These are phyloP conservation scores for Epizoanthus scotinus DNA, from an alignment of 92 coral and sea anemone species.

Conservation along the genomic window DNA sequence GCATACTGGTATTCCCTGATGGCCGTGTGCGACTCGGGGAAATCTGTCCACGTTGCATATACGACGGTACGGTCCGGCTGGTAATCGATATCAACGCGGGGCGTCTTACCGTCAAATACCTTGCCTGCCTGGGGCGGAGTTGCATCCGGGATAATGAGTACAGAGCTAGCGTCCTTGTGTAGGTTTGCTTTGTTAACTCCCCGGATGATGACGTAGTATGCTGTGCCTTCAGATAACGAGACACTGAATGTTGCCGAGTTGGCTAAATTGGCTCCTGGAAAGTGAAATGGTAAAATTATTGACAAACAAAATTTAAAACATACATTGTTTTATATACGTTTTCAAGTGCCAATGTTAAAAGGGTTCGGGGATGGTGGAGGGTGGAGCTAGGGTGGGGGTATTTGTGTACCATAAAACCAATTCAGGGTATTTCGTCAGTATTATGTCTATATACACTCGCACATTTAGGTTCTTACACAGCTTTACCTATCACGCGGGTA, in stretches of 20 bases:
- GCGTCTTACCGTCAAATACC: constrained; percentile 77
- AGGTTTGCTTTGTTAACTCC: constrained; percentile 78
- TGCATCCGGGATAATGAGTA: constrained; percentile 66
- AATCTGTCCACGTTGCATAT: constrained; percentile 77
- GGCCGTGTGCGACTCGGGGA: constrained; percentile 64
- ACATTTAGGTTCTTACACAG: too few species aligned
- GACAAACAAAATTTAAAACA: too few species aligned
- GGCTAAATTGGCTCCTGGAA: constrained; percentile 67
- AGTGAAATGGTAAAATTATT: constrained; percentile 6
- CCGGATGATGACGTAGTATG: constrained; percentile 71
- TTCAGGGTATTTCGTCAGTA: too few species aligned
- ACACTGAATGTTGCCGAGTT: constrained; percentile 73
- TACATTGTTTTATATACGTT: constrained; percentile 28
- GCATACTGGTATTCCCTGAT: constrained; percentile 77
- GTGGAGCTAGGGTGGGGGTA: too few species aligned
- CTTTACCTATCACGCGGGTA: constrained; percentile 27
- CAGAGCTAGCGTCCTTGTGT: constrained; percentile 76
- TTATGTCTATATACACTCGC: too few species aligned
- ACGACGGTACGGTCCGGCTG: constrained; percentile 64
- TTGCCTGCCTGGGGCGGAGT: constrained; percentile 69
- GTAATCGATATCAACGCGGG: constrained; percentile 61
- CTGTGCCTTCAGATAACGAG: constrained; percentile 63
- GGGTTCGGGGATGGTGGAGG: too few species aligned
- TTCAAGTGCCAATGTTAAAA: too few species aligned
- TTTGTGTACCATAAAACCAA: too few species aligned